Evolutionary conservation across 2,797 vertebrate genomes (phyloP).

Genomic region (Streptopelia turtur): DNA sequence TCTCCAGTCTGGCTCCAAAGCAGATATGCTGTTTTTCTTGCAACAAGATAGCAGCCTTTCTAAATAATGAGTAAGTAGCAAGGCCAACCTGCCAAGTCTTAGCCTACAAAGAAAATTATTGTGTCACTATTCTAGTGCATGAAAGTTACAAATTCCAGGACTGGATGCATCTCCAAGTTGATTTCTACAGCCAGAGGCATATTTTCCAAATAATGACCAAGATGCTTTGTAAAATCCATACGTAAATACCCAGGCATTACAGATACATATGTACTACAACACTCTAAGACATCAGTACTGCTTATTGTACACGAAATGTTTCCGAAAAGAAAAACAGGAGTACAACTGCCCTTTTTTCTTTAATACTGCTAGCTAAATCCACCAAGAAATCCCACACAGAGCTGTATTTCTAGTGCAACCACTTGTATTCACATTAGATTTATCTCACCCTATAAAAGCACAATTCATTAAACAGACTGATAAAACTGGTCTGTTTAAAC

Average conservation of each 20-base stretch:
- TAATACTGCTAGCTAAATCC: conserved; percentile 42
- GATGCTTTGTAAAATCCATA: background rate
- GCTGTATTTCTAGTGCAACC: conserved; percentile 74
- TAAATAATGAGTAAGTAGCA: conserved; percentile 8
- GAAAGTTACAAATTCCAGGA: conserved; percentile 9
- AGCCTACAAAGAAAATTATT: conserved; percentile 37
- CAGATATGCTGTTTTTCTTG: background rate
- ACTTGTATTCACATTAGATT: conserved; percentile 80
- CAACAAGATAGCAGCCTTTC: background rate
- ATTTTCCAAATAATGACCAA: background rate
- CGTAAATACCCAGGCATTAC: background rate
- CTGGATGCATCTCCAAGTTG: background rate
- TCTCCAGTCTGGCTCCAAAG: background rate
- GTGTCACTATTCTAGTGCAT: background rate
- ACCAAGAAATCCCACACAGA: conserved; percentile 69
- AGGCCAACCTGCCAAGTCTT: conserved; percentile 24
- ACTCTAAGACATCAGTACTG: background rate
- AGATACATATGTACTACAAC: background rate
- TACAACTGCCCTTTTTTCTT: background rate
- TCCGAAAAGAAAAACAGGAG: conserved; percentile 46
- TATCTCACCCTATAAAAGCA: conserved; percentile 83
- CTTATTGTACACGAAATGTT: background rate
- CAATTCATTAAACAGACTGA: conserved; percentile 86
- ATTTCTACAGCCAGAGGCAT: background rate
- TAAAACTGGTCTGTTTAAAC: conserved; percentile 84